These are phyloP conservation scores for Panopea generosa DNA, from an alignment of 2,888 invertebrate genomes.

Conservation along the genomic window DNA sequence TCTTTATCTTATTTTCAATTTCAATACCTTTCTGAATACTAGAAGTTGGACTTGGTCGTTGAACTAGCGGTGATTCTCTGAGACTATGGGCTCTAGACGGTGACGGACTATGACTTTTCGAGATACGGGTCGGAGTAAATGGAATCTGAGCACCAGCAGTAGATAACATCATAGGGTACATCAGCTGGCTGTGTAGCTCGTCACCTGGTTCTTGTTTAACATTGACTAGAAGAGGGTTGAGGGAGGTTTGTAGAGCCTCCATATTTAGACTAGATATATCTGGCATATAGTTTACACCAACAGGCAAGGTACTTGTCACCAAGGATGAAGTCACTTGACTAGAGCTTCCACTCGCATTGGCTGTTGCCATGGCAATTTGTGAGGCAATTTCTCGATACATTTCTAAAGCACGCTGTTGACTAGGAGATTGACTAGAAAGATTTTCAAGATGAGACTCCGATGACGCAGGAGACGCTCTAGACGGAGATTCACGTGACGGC, in stretches of 20 bases:
- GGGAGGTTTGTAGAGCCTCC: conserved; percentile 23
- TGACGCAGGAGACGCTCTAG: conserved; percentile 17
- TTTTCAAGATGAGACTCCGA: not conserved
- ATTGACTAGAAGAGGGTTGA: conserved; percentile 67
- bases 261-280: conserved; percentile 22
- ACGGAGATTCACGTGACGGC: conserved; percentile 40
- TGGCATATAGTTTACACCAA: conserved; percentile 47
- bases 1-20: conserved; percentile 38
- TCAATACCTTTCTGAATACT: conserved; percentile 37
- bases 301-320: conserved; percentile 42
- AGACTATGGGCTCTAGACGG: conserved; percentile 29
- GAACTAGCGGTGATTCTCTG: conserved; percentile 44
- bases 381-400: conserved; percentile 7
- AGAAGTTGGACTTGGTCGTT: conserved; percentile 10
- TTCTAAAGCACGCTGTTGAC: conserved; percentile 49
- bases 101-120: conserved; percentile 46
- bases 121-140: conserved; percentile 37
- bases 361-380: conserved; percentile 15
- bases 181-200: conserved; percentile 9
- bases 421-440: conserved; percentile 26
- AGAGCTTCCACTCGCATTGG: conserved; percentile 9
- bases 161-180: conserved; percentile 13
- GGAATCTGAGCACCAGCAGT: conserved; percentile 19
- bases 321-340: conserved; percentile 24
- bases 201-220: conserved; percentile 64